Base-by-base conservation (phyloP, 2,797 vertebrate species). In the Eurystomus glaucurus region DNA sequence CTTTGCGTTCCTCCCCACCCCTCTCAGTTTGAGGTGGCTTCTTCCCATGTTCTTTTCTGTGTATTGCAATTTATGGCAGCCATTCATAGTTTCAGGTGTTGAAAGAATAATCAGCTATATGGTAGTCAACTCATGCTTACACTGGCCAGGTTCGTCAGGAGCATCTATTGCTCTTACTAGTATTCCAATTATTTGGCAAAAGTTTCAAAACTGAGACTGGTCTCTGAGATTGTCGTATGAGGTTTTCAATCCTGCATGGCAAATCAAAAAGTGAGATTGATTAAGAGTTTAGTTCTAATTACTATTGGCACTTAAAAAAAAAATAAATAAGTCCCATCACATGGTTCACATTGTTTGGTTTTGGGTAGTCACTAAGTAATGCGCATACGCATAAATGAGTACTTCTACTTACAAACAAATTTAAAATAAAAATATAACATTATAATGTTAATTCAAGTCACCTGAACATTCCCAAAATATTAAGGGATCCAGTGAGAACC, bases 321-420 rank as follows among this genome's bases (percentile, higher is more conserved):
- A 70, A 62, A 48, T 41, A 62, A 78, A 69, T 66, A 61, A 84
- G 19, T 22, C 35, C 83, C 91, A 72, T 86, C 87, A 57, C 28
- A 23, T 45, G 58, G 9, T 75, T 81, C 2, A 1, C 26, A 48
- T 83, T 64, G 8, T 69, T 93, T 79, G 26, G 0, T 95, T 90
- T 75, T 17, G 35, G 50, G 50, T 20, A 71, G 25, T 69, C 50
- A 48, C 22, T 95, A 57, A 68, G 41, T 93, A 84, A 23, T 64
- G 15, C 19, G 43, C n/a, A 37, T 10, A 37, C 72, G 33, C 83
- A 75, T 88, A 84, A 86, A 58, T 41, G 50, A 88, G 39, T 90
- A 37, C 28, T 85, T 85, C 60, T 84, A 75, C 37, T 95, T 92
- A 78, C 1, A 90, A 72, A 86, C 20, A 91, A 84, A 84, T 90